phyloP scores from a whole-genome alignment of 1,140 invertebrate species.

The Euborellia annulipes region DNA sequence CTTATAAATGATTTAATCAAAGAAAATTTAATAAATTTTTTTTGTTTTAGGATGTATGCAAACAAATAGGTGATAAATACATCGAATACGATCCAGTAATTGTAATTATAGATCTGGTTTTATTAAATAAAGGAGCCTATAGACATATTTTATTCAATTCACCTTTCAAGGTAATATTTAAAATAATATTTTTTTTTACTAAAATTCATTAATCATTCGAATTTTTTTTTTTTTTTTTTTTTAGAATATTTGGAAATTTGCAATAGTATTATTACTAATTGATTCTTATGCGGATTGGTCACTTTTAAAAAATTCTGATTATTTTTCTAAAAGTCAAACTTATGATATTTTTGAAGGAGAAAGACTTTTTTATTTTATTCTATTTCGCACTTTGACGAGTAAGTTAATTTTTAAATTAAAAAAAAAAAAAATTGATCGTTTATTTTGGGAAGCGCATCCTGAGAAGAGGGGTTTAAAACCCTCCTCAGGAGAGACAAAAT shows the following conservation, averaged over 20 bases:
- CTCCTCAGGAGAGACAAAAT: too few relatives aligned
- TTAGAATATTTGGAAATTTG: background rate
- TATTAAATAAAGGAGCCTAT: constrained; percentile 63
- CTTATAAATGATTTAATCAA: too few relatives aligned
- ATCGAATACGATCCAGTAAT: constrained; percentile 75
- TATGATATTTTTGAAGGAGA: constrained; percentile 18
- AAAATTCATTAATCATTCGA: constrained; percentile 24
- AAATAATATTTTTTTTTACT: constrained; percentile 32
- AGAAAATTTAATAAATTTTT: too few relatives aligned
- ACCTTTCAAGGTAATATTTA: constrained; percentile 28
- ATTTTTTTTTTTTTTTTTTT: constrained; percentile 2
- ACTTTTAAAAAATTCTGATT: background rate
- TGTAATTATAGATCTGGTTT: constrained; percentile 62
- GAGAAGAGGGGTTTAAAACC: too few relatives aligned
- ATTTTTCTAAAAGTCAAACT: constrained; percentile 1
- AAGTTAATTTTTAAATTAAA: too few relatives aligned
- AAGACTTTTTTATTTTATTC: constrained; percentile 24
- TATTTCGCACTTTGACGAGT: too few relatives aligned
- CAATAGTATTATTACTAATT: constrained; percentile 1
- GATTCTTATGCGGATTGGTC: background rate
- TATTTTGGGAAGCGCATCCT: too few relatives aligned
- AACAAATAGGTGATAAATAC: constrained; percentile 65
- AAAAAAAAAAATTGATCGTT: too few relatives aligned
- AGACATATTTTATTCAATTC: constrained; percentile 68
- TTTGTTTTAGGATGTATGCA: constrained; percentile 49